Percentiles rank a stretch among this genome's conserved stretches.
These are phyloP conservation scores for Fregetta grallaria DNA, from an alignment of 2,113 vertebrate genomes.

Conservation along the genomic window DNA sequence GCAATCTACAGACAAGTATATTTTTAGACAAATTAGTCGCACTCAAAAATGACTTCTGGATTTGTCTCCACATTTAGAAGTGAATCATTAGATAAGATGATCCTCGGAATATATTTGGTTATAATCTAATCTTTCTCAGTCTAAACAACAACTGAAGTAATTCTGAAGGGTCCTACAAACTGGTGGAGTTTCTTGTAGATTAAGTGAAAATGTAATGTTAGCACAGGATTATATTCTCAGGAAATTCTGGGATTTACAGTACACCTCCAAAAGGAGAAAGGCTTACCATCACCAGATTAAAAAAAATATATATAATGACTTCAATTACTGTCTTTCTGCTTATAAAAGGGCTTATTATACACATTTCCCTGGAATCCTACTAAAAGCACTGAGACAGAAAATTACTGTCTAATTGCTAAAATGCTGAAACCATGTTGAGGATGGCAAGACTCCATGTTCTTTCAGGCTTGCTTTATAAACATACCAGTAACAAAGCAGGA, in stretches of 20 bases:
- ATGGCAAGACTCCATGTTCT: not conserved
- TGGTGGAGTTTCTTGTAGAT: not conserved
- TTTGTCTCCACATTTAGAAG: not conserved
- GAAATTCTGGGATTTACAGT: not conserved
- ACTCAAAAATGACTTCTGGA: not conserved
- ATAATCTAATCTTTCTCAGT: not conserved
- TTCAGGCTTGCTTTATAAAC: not conserved
- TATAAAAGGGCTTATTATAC: not conserved
- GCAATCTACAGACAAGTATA: not conserved
- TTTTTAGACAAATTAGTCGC: not conserved
- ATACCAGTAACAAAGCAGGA: not conserved
- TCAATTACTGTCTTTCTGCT: not conserved
- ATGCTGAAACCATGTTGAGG: not conserved
- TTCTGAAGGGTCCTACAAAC: not conserved
- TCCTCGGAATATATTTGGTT: not conserved
- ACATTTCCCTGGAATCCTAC: not conserved
- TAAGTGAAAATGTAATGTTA: not conserved
- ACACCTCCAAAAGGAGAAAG: not conserved
- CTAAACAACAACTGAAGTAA: not conserved
- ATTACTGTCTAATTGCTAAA: not conserved
- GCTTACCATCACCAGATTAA: not conserved
- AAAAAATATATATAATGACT: not conserved
- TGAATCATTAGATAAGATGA: not conserved
- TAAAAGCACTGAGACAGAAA: not conserved
- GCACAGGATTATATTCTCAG: not conserved